These are phyloP conservation scores for Todus mexicanus DNA, from an alignment of 2,797 vertebrate species.

Conservation along the genomic window DNA sequence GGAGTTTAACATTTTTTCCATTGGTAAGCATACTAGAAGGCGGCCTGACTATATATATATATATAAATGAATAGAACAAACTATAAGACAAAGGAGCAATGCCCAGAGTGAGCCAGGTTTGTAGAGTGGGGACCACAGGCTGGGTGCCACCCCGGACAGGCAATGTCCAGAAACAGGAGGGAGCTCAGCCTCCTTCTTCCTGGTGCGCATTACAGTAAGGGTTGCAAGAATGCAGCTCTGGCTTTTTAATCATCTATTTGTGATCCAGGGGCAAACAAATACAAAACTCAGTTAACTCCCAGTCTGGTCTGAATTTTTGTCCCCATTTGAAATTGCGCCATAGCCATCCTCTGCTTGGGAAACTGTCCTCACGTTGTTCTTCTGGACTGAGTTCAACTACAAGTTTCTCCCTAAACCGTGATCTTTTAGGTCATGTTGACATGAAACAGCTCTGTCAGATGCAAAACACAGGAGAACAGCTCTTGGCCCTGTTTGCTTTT, in stretches of 20 bases:
- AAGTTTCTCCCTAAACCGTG: neutral
- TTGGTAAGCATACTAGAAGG: neutral
- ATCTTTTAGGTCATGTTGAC: neutral
- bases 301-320: neutral
- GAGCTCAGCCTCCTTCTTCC: neutral
- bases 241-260: neutral
- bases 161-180: neutral
- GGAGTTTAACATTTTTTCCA: neutral
- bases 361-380: neutral
- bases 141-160: rapidly evolving
- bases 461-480: neutral
- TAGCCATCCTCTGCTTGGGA: neutral
- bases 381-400: neutral
- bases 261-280: neutral
- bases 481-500: neutral
- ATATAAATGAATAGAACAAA: neutral
- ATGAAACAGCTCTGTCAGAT: neutral
- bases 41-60: neutral
- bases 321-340: neutral
- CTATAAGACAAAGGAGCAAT: neutral
- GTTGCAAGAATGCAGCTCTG: neutral
- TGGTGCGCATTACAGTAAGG: neutral
- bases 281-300: neutral
- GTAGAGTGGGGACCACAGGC: neutral
- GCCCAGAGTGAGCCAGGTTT: neutral